phyloP scores from a whole-genome alignment of 1,140 invertebrate genomes.

The Ctenoplectra terminalis region DNA sequence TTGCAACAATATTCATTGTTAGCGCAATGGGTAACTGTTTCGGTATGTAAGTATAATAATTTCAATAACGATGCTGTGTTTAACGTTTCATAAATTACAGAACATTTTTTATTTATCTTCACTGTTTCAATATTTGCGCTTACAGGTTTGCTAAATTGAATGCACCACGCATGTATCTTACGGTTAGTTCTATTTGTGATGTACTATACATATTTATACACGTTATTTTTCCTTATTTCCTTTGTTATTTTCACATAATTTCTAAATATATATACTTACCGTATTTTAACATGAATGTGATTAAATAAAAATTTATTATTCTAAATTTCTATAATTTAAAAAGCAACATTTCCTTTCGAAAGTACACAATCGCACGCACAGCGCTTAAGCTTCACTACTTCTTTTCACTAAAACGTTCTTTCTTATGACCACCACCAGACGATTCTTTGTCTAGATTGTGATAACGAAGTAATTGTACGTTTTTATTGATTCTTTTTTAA shows the following conservation, averaged over 20 bases:
- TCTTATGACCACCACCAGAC: neutral
- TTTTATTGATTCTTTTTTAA: constrained; percentile 38
- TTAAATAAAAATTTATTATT: too few species aligned
- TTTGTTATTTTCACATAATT: neutral
- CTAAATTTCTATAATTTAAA: too few species aligned
- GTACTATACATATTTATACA: neutral
- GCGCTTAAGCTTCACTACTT: neutral
- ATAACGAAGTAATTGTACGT: too few species aligned
- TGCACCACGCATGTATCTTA: neutral
- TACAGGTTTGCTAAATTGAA: neutral
- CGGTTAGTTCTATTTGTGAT: neutral
- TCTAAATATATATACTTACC: too few species aligned
- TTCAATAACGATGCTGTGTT: neutral
- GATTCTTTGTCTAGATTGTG: neutral
- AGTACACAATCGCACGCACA: too few species aligned
- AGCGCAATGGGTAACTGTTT: neutral
- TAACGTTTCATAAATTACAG: neutral
- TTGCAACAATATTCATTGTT: neutral
- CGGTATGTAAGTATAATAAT: neutral
- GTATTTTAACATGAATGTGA: too few species aligned
- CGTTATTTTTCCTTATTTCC: neutral
- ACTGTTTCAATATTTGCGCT: neutral
- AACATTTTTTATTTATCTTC: neutral
- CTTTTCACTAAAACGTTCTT: constrained; percentile 5
- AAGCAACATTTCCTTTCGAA: neutral